Evolutionary conservation across 2,113 vertebrate species (phyloP), one percentile per base, ranked within the genome.

Genomic region (Esox niger): DNA sequence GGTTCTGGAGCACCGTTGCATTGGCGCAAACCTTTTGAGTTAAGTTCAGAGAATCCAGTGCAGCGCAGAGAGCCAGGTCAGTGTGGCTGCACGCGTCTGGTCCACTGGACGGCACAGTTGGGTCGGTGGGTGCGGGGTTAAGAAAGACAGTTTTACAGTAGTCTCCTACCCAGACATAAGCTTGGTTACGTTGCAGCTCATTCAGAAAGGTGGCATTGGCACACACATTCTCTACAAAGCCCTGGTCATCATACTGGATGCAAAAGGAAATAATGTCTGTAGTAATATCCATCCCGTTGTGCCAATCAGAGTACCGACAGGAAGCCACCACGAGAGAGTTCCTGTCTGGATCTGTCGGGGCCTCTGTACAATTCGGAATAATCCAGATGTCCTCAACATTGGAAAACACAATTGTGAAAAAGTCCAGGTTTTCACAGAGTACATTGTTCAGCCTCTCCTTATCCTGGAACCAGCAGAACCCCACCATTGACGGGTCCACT

Each of bases 271-370:
- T 38, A 46, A 84, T 23, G 0, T 80, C 73, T 0, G 21, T n/a
- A 35, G 78, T 60, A 5, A 92, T 31, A 1, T 69, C 55, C 10
- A 25, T 70, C 25, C 71, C 5, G 15, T 90, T 62, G 0, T 47
- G 56, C 93, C 92, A 93, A 61, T 87, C 69, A 0, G 83, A 81
- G 79, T 91, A 93, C 7, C 4, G 77, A 54, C 92, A 93, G 0
- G 75, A 69, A 0, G 78, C 64, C 0, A 33, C 23, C 0, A 77
- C 31, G 0, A 82, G 25, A 0, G 6, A 5, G 17, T 26, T 47
- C 0, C 54, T 46, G 0, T 59, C 32, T 2, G 66, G 38, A 7
- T 59, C 20, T 0, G 30, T 57, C 3, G 57, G 47, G 32, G 59
- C 23, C 47, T 46, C n/a, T 0, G 79, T 74, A 75, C 90, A 93